Conservation (phyloP, 1,140 invertebrate species). For the Anoplolepis gracilipes region DNA sequence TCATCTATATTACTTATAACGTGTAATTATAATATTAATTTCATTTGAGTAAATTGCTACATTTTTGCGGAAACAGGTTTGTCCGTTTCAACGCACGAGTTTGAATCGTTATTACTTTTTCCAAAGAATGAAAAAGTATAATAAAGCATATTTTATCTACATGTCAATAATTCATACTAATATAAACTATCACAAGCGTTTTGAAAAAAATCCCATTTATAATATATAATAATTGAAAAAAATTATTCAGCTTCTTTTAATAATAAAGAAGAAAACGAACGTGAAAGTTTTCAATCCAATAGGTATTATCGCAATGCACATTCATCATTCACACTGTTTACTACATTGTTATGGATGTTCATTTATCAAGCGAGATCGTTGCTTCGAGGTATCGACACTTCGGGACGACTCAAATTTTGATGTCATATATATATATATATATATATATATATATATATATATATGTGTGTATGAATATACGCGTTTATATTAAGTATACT, state of each 20-base stretch:
- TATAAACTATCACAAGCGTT: neutral
- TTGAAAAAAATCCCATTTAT: neutral
- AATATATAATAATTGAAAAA: conserved; percentile 10
- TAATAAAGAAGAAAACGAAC: neutral
- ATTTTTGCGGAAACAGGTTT: no score
- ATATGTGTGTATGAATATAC: no score
- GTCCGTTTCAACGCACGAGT: no score
- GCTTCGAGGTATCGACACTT: neutral
- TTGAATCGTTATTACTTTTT: neutral
- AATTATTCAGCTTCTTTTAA: neutral
- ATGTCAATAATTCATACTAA: no score
- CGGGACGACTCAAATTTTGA: neutral
- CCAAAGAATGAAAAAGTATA: no score
- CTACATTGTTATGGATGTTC: neutral
- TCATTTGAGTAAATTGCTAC: no score
- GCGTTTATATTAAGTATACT: conserved; percentile 1
- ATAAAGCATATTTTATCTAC: no score
- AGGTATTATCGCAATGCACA: conserved; percentile 3
- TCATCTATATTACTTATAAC: no score
- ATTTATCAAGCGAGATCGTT: neutral
- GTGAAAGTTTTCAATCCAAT: neutral
- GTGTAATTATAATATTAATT: no score
- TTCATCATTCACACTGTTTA: conserved; percentile 7
- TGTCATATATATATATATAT: neutral
- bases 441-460: no score